phyloP scores from a whole-genome alignment of 2,888 invertebrate genomes.

The Clunio marinus region DNA sequence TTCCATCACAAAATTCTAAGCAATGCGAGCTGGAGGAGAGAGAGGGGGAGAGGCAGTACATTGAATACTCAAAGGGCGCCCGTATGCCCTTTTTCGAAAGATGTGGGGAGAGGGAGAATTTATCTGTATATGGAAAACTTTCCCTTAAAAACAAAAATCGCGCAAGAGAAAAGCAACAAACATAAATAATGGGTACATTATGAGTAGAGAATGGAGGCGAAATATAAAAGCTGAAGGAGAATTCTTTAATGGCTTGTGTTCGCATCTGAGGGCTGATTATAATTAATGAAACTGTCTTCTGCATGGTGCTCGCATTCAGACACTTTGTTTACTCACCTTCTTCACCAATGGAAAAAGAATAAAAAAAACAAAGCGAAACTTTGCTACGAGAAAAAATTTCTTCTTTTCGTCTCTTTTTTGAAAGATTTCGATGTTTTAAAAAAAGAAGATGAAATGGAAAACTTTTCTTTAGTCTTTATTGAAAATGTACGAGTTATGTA shows the following conservation, averaged over 20 bases:
- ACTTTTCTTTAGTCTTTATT: not conserved
- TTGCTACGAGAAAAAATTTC: not conserved
- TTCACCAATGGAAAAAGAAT: too few relatives aligned
- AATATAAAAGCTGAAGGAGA: too few relatives aligned
- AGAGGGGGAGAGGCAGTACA: not conserved
- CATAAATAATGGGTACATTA: constrained; percentile 10
- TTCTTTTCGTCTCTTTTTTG: not conserved
- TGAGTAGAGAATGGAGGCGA: not conserved
- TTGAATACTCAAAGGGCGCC: not conserved
- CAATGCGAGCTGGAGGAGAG: too few relatives aligned
- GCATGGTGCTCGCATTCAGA: not conserved
- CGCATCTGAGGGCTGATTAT: constrained; percentile 3
- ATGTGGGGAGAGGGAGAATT: not conserved
- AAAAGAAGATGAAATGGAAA: constrained; percentile 12
- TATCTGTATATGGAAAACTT: constrained; percentile 3
- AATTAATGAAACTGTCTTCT: not conserved
- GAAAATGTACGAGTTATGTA: not conserved
- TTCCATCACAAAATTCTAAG: not conserved
- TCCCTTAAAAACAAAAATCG: not conserved
- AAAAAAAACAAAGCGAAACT: too few relatives aligned
- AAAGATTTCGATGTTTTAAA: too few relatives aligned
- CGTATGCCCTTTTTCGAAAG: not conserved
- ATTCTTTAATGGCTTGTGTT: too few relatives aligned
- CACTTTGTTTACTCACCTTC: not conserved
- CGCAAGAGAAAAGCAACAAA: constrained; percentile 1